phyloP scores from a whole-genome alignment of 2,797 vertebrate species.

The Malurus leucopterus region DNA sequence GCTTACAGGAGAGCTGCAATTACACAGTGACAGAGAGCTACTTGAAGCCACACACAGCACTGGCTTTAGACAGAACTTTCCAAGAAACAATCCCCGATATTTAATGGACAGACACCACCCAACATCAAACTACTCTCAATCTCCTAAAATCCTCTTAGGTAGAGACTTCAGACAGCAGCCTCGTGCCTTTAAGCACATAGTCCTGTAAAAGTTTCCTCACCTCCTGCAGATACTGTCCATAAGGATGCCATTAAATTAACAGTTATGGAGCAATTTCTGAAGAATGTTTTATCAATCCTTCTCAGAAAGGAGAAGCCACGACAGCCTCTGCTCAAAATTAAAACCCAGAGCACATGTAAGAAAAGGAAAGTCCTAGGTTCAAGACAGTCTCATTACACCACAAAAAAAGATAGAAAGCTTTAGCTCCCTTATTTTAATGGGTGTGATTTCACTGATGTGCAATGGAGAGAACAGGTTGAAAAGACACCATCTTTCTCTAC shows the following conservation, averaged over 20 bases:
- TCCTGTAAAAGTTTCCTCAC: neutral
- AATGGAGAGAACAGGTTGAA: neutral
- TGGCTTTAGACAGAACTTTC: neutral
- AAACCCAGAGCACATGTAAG: rapidly evolving
- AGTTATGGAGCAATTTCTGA: neutral
- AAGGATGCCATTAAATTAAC: neutral
- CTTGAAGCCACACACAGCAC: neutral
- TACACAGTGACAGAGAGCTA: neutral
- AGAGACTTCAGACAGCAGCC: neutral
- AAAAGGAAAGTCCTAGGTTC: neutral
- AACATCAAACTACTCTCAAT: neutral
- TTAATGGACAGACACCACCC: neutral
- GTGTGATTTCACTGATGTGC: neutral
- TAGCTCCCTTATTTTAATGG: neutral
- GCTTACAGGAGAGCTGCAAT: neutral
- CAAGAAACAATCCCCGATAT: neutral
- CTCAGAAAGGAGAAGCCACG: neutral
- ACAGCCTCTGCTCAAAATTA: neutral
- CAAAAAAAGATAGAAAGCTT: neutral
- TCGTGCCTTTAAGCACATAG: neutral
- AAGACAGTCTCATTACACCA: neutral
- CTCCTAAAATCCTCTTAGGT: constrained; percentile 1
- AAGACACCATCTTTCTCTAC: neutral
- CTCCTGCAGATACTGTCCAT: neutral
- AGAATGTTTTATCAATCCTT: neutral